Conservation (phyloP, 2,797 vertebrate species). For the Rousettus madagascariensis region DNA sequence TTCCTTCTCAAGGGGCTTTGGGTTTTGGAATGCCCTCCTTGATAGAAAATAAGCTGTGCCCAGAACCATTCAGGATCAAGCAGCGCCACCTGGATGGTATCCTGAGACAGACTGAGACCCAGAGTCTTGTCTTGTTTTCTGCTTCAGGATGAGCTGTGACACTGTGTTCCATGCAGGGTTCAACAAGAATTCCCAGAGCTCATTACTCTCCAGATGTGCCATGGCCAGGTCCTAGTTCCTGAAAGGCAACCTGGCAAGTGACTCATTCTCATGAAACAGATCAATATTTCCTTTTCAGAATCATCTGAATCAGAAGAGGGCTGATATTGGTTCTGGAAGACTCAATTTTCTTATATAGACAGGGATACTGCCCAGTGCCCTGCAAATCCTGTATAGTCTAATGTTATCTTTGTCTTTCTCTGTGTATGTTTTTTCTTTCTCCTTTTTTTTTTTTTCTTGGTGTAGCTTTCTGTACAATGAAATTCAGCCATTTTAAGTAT, state of each 20-base stretch:
- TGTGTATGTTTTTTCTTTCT: not conserved
- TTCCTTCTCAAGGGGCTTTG: not conserved
- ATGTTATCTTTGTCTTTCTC: not conserved
- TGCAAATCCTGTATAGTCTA: not conserved
- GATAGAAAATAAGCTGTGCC: not conserved
- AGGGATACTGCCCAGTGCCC: not conserved
- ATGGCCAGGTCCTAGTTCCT: not conserved
- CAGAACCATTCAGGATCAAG: not conserved
- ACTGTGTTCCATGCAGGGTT: not conserved
- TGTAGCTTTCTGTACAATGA: not conserved
- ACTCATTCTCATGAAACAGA: not conserved
- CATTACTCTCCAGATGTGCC: accelerated
- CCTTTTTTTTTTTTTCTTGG: too few species aligned
- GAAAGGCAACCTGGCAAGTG: not conserved
- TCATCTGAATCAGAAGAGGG: not conserved
- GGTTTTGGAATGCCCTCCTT: not conserved
- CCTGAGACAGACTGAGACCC: not conserved
- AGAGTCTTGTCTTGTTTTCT: not conserved
- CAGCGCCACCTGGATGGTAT: not conserved
- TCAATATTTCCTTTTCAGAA: not conserved
- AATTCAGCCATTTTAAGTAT: not conserved
- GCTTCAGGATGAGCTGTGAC: accelerated
- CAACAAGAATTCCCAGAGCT: not conserved
- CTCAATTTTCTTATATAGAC: not conserved
- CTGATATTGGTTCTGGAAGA: not conserved